Conservation (phyloP, 2,888 invertebrate species). For the Caenorhabditis sp. region DNA sequence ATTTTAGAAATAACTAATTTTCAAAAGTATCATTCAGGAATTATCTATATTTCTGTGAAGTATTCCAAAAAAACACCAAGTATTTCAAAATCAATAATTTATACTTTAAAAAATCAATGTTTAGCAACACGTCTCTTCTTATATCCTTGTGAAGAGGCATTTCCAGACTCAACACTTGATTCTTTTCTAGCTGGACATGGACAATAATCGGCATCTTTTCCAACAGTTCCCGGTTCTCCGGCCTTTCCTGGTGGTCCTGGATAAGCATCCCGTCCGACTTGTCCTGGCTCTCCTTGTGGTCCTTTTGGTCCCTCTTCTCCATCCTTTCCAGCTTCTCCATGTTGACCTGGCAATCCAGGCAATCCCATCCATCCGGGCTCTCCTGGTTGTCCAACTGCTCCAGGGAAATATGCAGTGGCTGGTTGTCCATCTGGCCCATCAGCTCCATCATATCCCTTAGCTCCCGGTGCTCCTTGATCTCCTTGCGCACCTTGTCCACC, state of each 20-base stretch:
- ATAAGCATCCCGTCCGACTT: conserved; percentile 46
- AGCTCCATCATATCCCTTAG: conserved; percentile 50
- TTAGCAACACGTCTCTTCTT: neutral
- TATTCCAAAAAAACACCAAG: no score
- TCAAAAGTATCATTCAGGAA: no score
- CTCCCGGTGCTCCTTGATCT: conserved; percentile 46
- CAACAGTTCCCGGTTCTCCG: conserved; percentile 47
- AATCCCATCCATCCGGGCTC: conserved; percentile 41
- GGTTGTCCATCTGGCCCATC: conserved; percentile 47
- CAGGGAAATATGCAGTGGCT: conserved; percentile 48
- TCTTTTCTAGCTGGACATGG: conserved; percentile 43
- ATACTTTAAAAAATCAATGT: neutral
- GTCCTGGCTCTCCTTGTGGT: conserved; percentile 50
- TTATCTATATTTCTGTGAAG: no score
- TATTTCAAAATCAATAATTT: no score
- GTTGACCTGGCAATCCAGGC: conserved; percentile 43
- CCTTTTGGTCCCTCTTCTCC: conserved; percentile 53
- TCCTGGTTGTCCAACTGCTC: conserved; percentile 54
- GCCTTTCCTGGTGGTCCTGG: conserved; percentile 50
- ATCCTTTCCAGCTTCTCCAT: conserved; percentile 44
- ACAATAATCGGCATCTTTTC: conserved; percentile 44
- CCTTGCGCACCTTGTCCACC: conserved; percentile 49
- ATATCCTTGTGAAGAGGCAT: neutral
- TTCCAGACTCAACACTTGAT: conserved; percentile 8
- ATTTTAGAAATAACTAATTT: no score